These are phyloP conservation scores for Carcharodon carcharias DNA, from an alignment of 2,797 vertebrate species.

Conservation along the genomic window DNA sequence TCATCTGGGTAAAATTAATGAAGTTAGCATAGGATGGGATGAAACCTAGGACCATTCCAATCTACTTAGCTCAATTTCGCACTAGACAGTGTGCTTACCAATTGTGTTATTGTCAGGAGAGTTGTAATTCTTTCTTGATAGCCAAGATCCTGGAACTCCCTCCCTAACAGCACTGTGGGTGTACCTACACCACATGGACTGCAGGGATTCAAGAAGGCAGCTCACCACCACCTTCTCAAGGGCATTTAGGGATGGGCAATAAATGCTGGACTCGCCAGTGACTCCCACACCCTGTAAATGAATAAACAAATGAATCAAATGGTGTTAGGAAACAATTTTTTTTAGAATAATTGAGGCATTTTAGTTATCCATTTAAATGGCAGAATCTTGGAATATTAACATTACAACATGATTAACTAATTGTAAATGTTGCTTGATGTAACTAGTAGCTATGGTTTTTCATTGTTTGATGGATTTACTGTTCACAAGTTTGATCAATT, in stretches of 20 bases:
- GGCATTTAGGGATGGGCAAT: too few relatives aligned
- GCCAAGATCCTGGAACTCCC: background rate
- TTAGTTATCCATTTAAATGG: background rate
- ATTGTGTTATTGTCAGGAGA: background rate
- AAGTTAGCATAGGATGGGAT: background rate
- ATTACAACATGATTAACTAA: background rate
- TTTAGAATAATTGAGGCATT: background rate
- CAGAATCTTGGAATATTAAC: background rate
- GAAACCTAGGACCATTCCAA: too few relatives aligned
- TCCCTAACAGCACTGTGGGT: too few relatives aligned
- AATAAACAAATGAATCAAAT: background rate
- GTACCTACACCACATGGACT: too few relatives aligned
- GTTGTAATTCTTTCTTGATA: background rate
- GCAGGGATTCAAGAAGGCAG: too few relatives aligned
- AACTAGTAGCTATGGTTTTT: background rate
- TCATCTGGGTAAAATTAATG: background rate
- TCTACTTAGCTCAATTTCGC: background rate
- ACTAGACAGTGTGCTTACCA: background rate
- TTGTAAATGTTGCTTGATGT: background rate
- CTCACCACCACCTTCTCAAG: too few relatives aligned
- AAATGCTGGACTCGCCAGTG: too few relatives aligned
- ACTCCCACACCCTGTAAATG: too few relatives aligned
- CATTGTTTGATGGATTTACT: background rate
- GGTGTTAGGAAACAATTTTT: background rate
- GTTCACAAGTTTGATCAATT: background rate